These are phyloP conservation scores for Melitaea athalia DNA, from an alignment of 2,888 invertebrate genomes.

Conservation along the genomic window DNA sequence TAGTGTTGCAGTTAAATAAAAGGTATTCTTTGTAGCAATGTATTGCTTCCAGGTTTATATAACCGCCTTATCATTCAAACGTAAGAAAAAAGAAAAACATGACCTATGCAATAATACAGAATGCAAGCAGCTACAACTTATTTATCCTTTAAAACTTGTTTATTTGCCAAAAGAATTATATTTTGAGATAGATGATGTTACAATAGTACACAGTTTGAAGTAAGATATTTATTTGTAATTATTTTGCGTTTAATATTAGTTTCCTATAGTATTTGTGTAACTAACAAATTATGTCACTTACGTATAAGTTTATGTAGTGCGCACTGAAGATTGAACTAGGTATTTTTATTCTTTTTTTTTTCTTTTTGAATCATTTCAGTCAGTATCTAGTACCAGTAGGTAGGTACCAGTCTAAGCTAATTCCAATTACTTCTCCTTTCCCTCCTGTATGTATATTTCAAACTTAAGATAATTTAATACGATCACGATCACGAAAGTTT, in stretches of 20 bases:
- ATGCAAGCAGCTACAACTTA: background rate
- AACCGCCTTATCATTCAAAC: background rate
- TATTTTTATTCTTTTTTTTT: no score
- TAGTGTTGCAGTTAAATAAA: background rate
- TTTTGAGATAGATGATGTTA: constrained; percentile 9
- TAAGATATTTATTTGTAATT: background rate
- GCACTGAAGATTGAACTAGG: no score
- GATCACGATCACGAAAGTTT: no score
- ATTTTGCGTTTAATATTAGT: background rate
- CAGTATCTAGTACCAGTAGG: no score
- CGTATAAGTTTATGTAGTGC: no score
- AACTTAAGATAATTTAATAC: no score
- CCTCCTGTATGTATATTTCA: no score
- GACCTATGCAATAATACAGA: background rate
- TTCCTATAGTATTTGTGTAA: background rate
- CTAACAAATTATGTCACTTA: background rate
- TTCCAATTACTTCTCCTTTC: no score
- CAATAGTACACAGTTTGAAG: constrained; percentile 16
- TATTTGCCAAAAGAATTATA: constrained; percentile 10
- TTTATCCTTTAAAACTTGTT: constrained; percentile 15
- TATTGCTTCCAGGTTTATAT: constrained; percentile 1
- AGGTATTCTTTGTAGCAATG: background rate
- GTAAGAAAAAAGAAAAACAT: background rate
- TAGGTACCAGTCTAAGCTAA: no score
- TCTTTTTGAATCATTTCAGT: no score